These are phyloP conservation scores for Pangasius mekongensis DNA, from an alignment of 2,797 vertebrate genomes.

Conservation along the genomic window DNA sequence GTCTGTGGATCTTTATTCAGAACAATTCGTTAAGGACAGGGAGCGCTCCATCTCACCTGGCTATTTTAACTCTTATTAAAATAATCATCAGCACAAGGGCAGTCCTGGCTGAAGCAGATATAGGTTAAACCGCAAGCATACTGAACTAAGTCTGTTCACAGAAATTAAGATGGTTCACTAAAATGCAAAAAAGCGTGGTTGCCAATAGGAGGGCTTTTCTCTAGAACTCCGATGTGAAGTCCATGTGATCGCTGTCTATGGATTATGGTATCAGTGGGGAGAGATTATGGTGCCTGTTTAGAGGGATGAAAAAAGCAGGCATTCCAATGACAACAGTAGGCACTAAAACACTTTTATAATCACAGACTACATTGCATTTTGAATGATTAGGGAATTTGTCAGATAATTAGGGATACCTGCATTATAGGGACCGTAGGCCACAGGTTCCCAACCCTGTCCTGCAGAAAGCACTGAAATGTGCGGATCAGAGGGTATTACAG, in stretches of 20 bases:
- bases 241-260: not conserved
- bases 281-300: not conserved
- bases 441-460: not conserved
- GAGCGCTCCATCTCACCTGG: constrained; percentile 26
- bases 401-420: not conserved
- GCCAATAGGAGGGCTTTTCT: not conserved
- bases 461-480: not conserved
- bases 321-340: no score
- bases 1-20: constrained; percentile 41
- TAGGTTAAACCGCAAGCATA: not conserved
- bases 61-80: constrained; percentile 28
- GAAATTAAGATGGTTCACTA: not conserved
- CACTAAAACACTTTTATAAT: not conserved
- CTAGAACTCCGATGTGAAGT: not conserved
- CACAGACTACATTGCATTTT: not conserved
- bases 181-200: not conserved
- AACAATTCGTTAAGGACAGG: constrained; percentile 35
- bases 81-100: constrained; percentile 1
- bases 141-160: not conserved
- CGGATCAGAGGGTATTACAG: not conserved
- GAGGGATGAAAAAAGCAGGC: not conserved
- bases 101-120: not conserved
- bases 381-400: not conserved
- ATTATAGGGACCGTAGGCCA: not conserved
- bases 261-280: no score